Conservation (phyloP, 2,113 vertebrate genomes). For the Orycteropus afer region DNA sequence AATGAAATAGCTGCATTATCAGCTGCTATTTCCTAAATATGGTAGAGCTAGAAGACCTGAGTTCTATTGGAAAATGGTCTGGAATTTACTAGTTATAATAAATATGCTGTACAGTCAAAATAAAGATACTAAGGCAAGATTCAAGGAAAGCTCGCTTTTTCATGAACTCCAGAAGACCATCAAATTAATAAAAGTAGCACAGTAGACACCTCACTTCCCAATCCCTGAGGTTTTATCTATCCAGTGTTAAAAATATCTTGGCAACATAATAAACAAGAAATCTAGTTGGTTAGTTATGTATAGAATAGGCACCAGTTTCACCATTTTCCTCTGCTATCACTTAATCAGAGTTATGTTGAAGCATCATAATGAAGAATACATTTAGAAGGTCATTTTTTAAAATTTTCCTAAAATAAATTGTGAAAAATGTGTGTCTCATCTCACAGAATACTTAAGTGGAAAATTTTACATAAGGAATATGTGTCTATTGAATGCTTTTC, state of each 20-base stretch:
- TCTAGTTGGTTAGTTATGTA: not conserved
- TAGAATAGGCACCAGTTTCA: not conserved
- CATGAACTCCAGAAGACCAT: not conserved
- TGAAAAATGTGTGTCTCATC: not conserved
- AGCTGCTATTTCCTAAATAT: constrained; percentile 43
- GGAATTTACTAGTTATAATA: not conserved
- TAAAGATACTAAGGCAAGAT: not conserved
- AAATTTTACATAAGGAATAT: not conserved
- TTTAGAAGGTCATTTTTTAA: constrained; percentile 4
- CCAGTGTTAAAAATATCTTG: not conserved
- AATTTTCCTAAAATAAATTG: not conserved
- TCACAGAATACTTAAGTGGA: not conserved
- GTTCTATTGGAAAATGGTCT: constrained; percentile 2
- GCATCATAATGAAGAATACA: not conserved
- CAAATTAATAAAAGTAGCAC: not conserved
- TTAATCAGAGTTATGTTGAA: not conserved
- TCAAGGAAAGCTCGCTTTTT: not conserved
- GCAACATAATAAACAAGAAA: not conserved
- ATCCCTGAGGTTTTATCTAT: not conserved
- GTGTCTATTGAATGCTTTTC: not conserved
- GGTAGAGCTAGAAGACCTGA: not conserved
- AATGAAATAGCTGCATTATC: constrained; percentile 55
- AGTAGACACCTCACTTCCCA: not conserved
- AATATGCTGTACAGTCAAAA: not conserved
- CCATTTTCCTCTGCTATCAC: not conserved